A percentile compares a stretch with the other conserved stretches of the same genome.
phyloP scores from a whole-genome alignment of 2,888 invertebrate species.

The Chirona hameri region DNA sequence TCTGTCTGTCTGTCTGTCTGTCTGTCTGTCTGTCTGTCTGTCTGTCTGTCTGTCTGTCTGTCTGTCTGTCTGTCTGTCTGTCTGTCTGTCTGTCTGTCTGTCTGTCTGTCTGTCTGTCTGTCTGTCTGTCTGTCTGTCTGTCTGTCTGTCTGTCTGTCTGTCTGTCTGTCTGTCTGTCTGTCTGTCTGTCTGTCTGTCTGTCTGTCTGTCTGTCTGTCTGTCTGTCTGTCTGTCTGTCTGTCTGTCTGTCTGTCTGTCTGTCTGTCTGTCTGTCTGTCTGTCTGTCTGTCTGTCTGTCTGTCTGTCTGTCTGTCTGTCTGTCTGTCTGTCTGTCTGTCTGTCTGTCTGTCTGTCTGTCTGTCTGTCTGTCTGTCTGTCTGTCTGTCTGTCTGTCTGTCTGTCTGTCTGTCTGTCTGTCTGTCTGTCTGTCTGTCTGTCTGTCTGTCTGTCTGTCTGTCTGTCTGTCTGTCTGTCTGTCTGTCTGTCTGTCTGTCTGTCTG shows the following conservation, averaged over 20 bases:
- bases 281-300: background rate
- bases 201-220: conserved; percentile 29
- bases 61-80: background rate
- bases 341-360: conserved; percentile 27
- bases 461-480: conserved; percentile 5
- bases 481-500: conserved; percentile 29
- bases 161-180: conserved; percentile 3
- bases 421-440: conserved; percentile 27
- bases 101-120: conserved; percentile 24
- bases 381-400: no score
- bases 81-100: conserved; percentile 31
- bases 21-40: no score
- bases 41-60: background rate
- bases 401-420: conserved; percentile 27
- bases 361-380: conserved; percentile 9
- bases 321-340: conserved; percentile 28
- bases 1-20: no score
- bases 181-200: background rate
- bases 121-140: conserved; percentile 7
- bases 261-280: background rate
- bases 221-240: conserved; percentile 29
- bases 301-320: conserved; percentile 12
- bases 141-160: conserved; percentile 11
- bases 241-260: conserved; percentile 30
- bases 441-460: conserved; percentile 30